Conservation (phyloP, 2,888 invertebrate genomes). For the Apamea epomidion region DNA sequence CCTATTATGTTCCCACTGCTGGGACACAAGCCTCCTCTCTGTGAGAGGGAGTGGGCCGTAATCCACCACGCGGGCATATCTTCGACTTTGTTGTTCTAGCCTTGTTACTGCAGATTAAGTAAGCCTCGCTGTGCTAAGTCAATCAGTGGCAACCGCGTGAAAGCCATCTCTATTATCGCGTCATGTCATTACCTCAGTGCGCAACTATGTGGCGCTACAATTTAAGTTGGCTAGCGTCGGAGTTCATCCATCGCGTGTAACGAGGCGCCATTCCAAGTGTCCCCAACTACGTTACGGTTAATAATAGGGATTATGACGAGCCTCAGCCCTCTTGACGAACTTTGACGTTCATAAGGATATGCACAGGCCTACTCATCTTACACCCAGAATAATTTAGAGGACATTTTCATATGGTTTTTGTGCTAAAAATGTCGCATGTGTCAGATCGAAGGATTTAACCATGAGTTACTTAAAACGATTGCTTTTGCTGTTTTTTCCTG, state of each 20-base stretch:
- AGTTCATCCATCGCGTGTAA: conserved; percentile 62
- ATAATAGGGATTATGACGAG: conserved; percentile 62
- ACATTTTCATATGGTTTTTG: background rate
- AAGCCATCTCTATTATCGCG: conserved; percentile 39
- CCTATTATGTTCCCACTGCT: background rate
- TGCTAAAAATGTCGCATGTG: background rate
- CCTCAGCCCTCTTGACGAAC: conserved; percentile 25
- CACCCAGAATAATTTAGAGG: background rate
- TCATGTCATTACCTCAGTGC: conserved; percentile 38
- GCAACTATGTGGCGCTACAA: conserved; percentile 41
- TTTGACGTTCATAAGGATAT: conserved; percentile 36
- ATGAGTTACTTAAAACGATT: background rate
- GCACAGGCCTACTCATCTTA: conserved; percentile 5
- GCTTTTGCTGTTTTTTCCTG: background rate
- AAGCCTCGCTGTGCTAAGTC: background rate
- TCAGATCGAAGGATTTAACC: background rate
- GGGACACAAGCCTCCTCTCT: background rate
- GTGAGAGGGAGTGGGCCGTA: background rate
- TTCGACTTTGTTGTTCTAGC: background rate
- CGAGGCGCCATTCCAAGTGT: conserved; percentile 59
- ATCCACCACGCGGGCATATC: background rate
- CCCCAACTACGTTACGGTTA: conserved; percentile 63
- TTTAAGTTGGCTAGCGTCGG: conserved; percentile 47
- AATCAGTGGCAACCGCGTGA: conserved; percentile 10
- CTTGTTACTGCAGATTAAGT: background rate